Evolutionary conservation across 2,797 vertebrate species (phyloP).

Genomic region (Coregonus sp.): DNA sequence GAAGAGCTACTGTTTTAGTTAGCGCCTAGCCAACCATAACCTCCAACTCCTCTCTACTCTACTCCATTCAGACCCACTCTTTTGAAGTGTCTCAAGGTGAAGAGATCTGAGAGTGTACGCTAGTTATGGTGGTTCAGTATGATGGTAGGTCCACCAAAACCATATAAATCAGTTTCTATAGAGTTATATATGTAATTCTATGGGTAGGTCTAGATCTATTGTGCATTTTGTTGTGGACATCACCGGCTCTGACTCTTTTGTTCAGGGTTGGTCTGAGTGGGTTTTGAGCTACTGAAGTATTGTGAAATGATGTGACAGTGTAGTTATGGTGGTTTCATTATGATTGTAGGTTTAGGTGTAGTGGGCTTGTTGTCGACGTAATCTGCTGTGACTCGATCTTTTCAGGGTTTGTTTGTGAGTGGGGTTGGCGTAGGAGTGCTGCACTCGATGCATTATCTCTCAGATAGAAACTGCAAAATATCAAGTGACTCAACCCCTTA

Average conservation of each 20-base stretch:
- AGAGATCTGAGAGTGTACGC: conserved; percentile 15
- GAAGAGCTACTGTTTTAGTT: conserved; percentile 49
- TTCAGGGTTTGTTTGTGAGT: conserved; percentile 32
- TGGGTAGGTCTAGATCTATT: background rate
- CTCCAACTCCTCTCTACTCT: conserved; percentile 17
- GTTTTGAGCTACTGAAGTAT: background rate
- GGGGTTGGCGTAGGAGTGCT: conserved; percentile 57
- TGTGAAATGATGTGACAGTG: background rate
- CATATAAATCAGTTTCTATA: background rate
- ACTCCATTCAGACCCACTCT: background rate
- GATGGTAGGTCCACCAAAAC: background rate
- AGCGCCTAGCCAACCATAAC: conserved; percentile 33
- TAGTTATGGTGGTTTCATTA: conserved; percentile 2
- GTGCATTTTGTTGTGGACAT: background rate
- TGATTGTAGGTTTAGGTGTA: background rate
- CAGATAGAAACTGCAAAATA: conserved; percentile 43
- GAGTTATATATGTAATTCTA: background rate
- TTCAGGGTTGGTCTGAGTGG: background rate
- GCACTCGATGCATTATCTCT: conserved; percentile 41
- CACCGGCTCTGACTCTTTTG: background rate
- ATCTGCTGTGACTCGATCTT: conserved; percentile 26
- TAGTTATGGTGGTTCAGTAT: background rate
- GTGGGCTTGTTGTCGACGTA: background rate
- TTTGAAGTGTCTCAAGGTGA: conserved; percentile 26
- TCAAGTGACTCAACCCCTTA: conserved; percentile 10